Evolutionary conservation across 2,888 invertebrate genomes (phyloP).

Genomic region (Acronicta leporina): DNA sequence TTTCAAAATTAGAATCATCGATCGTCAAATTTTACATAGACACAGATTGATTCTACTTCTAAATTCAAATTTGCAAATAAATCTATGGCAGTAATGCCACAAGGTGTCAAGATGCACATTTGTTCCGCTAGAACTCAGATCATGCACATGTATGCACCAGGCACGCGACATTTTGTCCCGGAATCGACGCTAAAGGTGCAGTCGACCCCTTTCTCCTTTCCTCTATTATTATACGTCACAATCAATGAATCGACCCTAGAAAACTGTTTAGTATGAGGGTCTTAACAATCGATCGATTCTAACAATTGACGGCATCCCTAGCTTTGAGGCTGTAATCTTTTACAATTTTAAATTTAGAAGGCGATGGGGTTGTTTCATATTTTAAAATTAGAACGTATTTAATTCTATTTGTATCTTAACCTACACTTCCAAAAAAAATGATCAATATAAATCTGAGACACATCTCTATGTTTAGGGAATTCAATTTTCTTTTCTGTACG

Average conservation of each 20-base stretch:
- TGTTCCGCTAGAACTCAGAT: conserved; percentile 37
- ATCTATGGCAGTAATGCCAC: conserved; percentile 43
- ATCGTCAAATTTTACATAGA: conserved; percentile 1
- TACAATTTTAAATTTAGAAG: conserved; percentile 49
- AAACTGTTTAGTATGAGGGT: conserved; percentile 66
- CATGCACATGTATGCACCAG: conserved; percentile 54
- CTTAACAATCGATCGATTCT: conserved; percentile 66
- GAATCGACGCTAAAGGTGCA: conserved; percentile 75
- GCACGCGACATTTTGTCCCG: conserved; percentile 78
- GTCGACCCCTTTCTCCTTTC: conserved; percentile 78
- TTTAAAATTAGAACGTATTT: neutral
- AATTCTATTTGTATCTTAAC: neutral
- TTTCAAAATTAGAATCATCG: conserved; percentile 27
- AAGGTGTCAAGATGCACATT: conserved; percentile 63
- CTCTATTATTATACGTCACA: conserved; percentile 70
- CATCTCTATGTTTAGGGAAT: too few relatives aligned
- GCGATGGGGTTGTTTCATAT: conserved; percentile 21
- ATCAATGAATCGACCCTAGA: conserved; percentile 71
- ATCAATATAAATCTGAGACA: too few relatives aligned
- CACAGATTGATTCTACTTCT: neutral
- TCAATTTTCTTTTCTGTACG: too few relatives aligned
- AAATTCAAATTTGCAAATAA: conserved; percentile 12
- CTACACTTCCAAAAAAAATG: too few relatives aligned
- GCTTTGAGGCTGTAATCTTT: conserved; percentile 50
- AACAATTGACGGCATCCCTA: conserved; percentile 59